These are phyloP conservation scores for Mobula hypostoma DNA, from an alignment of 2,113 vertebrate species.

Conservation along the genomic window DNA sequence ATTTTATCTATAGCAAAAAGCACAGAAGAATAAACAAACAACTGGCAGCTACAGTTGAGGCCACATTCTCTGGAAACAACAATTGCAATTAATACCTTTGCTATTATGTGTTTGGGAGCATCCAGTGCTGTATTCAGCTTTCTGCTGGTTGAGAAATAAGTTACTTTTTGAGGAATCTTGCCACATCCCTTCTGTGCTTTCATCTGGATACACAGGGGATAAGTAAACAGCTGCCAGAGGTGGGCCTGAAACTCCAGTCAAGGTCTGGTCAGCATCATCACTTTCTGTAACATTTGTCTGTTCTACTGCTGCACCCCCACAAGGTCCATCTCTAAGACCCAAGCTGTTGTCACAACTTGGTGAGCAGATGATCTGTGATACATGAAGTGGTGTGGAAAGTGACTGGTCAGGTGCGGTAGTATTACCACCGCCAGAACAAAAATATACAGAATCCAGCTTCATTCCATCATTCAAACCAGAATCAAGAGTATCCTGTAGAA, in stretches of 20 bases:
- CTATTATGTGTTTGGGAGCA: constrained; percentile 1
- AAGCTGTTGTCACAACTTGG: constrained; percentile 42
- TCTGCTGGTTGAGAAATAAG: constrained; percentile 42
- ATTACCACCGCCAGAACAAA: constrained; percentile 47
- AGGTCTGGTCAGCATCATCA: constrained; percentile 44
- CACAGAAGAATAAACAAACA: too few relatives aligned
- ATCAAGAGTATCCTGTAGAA: constrained; percentile 53
- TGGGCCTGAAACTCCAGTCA: constrained; percentile 39
- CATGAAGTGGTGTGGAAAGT: constrained; percentile 45
- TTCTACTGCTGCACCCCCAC: constrained; percentile 43
- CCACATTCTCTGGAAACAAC: not conserved
- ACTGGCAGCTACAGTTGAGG: too few relatives aligned
- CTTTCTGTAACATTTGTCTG: constrained; percentile 41
- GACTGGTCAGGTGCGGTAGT: constrained; percentile 41
- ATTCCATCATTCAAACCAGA: constrained; percentile 33
- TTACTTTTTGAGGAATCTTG: constrained; percentile 43
- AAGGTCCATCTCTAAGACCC: constrained; percentile 47
- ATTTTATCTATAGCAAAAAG: too few relatives aligned
- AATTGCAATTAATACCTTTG: not conserved
- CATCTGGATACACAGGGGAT: constrained; percentile 54
- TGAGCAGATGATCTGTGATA: constrained; percentile 49
- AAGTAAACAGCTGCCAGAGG: constrained; percentile 63
- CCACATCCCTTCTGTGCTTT: constrained; percentile 45
- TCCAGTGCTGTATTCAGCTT: not conserved
- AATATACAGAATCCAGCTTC: constrained; percentile 51